Conservation (phyloP, 2,888 invertebrate genomes). For the Chymomyza caudatula region DNA sequence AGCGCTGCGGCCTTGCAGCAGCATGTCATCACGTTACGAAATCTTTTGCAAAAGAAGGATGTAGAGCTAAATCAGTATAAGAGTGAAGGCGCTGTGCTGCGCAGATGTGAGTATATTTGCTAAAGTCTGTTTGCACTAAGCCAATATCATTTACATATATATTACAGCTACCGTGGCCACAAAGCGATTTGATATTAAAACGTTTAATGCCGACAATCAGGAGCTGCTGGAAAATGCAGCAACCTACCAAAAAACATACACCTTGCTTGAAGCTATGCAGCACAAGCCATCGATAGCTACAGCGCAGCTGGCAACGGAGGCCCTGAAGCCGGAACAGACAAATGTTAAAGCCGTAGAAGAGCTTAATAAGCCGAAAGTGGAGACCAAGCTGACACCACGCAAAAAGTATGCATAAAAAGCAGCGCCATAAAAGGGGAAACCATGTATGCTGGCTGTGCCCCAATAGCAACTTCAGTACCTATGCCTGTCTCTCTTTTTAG, state of each 20-base stretch:
- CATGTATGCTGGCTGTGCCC: too few relatives aligned
- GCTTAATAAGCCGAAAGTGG: neutral
- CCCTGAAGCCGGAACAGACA: neutral
- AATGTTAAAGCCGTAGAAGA: neutral
- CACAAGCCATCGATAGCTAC: neutral
- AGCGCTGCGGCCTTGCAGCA: conserved; percentile 41
- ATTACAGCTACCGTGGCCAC: conserved; percentile 66
- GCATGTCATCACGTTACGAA: conserved; percentile 51
- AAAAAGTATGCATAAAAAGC: conserved; percentile 37
- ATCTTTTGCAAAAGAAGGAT: conserved; percentile 69
- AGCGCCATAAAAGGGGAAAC: neutral
- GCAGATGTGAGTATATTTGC: conserved; percentile 64
- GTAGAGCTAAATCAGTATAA: conserved; percentile 72
- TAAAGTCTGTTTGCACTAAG: neutral
- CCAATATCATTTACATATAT: neutral
- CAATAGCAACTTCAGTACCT: too few relatives aligned
- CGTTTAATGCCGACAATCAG: conserved; percentile 37
- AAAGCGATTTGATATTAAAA: conserved; percentile 46
- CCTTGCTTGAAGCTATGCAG: neutral
- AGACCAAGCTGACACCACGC: conserved; percentile 29
- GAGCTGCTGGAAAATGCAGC: conserved; percentile 20
- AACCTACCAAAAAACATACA: conserved; percentile 5
- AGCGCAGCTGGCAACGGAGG: neutral
- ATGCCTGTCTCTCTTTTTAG: too few relatives aligned
- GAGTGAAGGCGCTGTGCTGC: conserved; percentile 64